Evolutionary conservation across 2,797 vertebrate genomes (phyloP).

Genomic region (Acanthurus tractus): DNA sequence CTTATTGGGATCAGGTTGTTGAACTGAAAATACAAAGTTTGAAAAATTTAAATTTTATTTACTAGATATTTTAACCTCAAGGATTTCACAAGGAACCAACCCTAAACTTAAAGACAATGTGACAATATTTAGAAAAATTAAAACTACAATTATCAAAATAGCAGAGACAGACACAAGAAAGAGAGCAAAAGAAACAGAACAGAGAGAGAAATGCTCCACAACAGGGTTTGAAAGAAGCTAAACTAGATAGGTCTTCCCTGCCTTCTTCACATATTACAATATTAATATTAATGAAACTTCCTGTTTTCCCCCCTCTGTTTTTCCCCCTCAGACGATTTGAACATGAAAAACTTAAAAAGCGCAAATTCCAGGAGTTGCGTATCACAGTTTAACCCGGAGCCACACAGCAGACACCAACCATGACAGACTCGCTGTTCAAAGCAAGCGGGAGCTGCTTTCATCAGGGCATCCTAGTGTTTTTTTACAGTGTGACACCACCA

Average conservation of each 20-base stretch:
- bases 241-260: slow-evolving; percentile 79
- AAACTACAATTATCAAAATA: slow-evolving; percentile 46
- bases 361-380: slow-evolving; percentile 83
- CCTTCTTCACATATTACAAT: slow-evolving; percentile 79
- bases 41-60: neutral
- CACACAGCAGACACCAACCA: slow-evolving; percentile 82
- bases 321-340: slow-evolving; percentile 75
- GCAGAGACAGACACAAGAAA: slow-evolving; percentile 53
- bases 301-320: slow-evolving; percentile 58
- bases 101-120: slow-evolving; percentile 12
- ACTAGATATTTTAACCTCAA: neutral
- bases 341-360: slow-evolving; percentile 83
- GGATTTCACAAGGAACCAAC: too few species aligned
- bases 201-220: slow-evolving; percentile 61
- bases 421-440: slow-evolving; percentile 87
- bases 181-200: slow-evolving; percentile 36
- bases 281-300: slow-evolving; percentile 87
- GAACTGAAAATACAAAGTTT: neutral
- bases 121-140: slow-evolving; percentile 44
- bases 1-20: too few species aligned
- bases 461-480: slow-evolving; percentile 80
- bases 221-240: slow-evolving; percentile 75
- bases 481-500: slow-evolving; percentile 78
- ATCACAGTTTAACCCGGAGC: slow-evolving; percentile 85
- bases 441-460: slow-evolving; percentile 84